These are phyloP conservation scores for Orientallactaga sibirica DNA, from an alignment of 2,797 vertebrate species.

Conservation along the genomic window DNA sequence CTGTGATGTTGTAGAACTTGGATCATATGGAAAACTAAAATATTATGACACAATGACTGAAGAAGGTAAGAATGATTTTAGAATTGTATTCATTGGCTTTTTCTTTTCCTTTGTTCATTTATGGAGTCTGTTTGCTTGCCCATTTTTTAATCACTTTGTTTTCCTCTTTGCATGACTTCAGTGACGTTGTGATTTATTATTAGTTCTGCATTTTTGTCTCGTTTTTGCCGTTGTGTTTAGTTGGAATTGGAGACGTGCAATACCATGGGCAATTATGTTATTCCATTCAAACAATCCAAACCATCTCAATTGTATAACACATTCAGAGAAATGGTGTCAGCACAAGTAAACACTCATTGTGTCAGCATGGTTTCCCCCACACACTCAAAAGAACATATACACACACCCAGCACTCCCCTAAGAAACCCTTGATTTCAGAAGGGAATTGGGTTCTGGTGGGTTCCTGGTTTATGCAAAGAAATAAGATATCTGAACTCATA, in stretches of 20 bases:
- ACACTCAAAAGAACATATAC: neutral
- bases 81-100: slow-evolving; percentile 87
- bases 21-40: slow-evolving; percentile 99
- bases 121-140: slow-evolving; percentile 82
- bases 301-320: slow-evolving; percentile 65
- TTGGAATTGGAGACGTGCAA: slow-evolving; percentile 81
- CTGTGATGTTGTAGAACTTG: slow-evolving; percentile 99
- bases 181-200: slow-evolving; percentile 87
- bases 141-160: slow-evolving; percentile 85
- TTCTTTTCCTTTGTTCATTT: slow-evolving; percentile 81
- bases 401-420: neutral
- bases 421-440: slow-evolving; percentile 23
- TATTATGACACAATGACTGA: slow-evolving; percentile 99
- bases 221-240: slow-evolving; percentile 82
- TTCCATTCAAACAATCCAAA: slow-evolving; percentile 69
- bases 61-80: slow-evolving; percentile 97
- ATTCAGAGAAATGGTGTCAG: slow-evolving; percentile 79
- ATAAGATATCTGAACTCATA: neutral
- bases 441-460: neutral
- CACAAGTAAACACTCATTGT: neutral
- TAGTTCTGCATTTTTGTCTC: slow-evolving; percentile 87
- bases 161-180: slow-evolving; percentile 91
- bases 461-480: slow-evolving; percentile 41
- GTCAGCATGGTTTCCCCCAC: neutral
- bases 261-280: slow-evolving; percentile 77